A percentile compares a stretch with the other conserved stretches of the same genome.
These are phyloP conservation scores for Beaufortia kweichowensis DNA, from an alignment of 2,113 vertebrate species.

Conservation along the genomic window DNA sequence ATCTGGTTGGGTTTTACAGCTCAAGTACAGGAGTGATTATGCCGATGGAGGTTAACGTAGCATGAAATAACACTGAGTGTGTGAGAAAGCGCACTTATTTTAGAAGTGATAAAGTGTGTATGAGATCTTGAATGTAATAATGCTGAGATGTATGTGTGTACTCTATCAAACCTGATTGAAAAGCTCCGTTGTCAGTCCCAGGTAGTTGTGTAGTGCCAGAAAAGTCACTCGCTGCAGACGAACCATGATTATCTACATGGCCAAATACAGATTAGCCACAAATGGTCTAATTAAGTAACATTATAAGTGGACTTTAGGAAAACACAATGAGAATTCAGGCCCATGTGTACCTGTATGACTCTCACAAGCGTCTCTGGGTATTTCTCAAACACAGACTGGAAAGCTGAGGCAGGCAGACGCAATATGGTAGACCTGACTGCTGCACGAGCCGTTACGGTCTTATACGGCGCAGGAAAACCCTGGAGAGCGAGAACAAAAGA, in stretches of 20 bases:
- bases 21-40: constrained; percentile 56
- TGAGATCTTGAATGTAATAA: constrained; percentile 41
- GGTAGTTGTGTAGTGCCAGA: constrained; percentile 89
- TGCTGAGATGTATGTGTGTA: constrained; percentile 7
- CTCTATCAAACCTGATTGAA: constrained; percentile 84
- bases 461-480: constrained; percentile 90
- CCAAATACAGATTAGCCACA: constrained; percentile 19
- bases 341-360: constrained; percentile 85
- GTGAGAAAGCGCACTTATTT: constrained; percentile 20
- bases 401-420: constrained; percentile 86
- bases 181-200: constrained; percentile 93
- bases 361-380: constrained; percentile 93
- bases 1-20: constrained; percentile 52
- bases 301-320: too few relatives aligned
- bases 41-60: constrained; percentile 65
- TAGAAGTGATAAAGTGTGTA: constrained; percentile 40
- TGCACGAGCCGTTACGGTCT: constrained; percentile 87
- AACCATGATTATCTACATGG: constrained; percentile 93
- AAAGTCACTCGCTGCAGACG: constrained; percentile 94
- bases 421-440: constrained; percentile 82
- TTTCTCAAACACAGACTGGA: constrained; percentile 90
- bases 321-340: too few relatives aligned
- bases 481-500: constrained; percentile 51
- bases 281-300: too few relatives aligned
- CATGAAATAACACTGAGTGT: constrained; percentile 63